These are phyloP conservation scores for Caenorhabditis sp. DNA, from an alignment of 2,888 invertebrate genomes.

Conservation along the genomic window DNA sequence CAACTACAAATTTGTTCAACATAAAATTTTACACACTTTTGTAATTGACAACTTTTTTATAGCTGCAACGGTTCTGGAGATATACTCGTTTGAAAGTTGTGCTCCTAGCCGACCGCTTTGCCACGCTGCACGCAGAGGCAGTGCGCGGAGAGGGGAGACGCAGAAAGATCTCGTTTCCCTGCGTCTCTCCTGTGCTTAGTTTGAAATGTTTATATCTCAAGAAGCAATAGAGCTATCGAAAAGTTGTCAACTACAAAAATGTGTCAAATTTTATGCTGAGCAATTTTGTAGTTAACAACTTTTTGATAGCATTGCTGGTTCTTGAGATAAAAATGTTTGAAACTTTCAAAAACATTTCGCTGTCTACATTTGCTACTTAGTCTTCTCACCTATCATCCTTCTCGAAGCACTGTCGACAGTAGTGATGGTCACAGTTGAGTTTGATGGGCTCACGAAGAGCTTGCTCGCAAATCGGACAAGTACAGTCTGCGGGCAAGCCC, in stretches of 20 bases:
- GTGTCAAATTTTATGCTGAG: neutral
- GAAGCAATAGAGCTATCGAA: neutral
- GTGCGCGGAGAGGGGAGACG: no score
- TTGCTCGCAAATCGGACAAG: slow-evolving; percentile 69
- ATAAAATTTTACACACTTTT: no score
- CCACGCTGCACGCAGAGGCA: no score
- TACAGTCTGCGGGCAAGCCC: slow-evolving; percentile 61
- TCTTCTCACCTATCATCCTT: slow-evolving; percentile 9
- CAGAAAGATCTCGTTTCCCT: no score
- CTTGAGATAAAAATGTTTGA: neutral
- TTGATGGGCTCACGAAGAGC: slow-evolving; percentile 75
- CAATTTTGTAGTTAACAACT: neutral
- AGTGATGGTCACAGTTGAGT: slow-evolving; percentile 75
- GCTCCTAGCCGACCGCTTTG: no score
- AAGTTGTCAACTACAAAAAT: neutral
- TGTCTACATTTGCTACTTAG: neutral
- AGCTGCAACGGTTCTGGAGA: no score
- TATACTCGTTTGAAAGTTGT: no score
- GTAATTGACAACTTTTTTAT: no score
- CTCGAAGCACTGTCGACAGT: slow-evolving; percentile 72
- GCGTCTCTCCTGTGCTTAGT: no score
- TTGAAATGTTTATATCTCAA: neutral
- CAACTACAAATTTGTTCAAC: no score
- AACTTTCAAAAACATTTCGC: neutral
- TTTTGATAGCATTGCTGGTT: neutral